Percentiles rank a stretch among this genome's conserved stretches.
phyloP scores from a whole-genome alignment of 2,797 vertebrate species.

The Knipowitschia caucasica region DNA sequence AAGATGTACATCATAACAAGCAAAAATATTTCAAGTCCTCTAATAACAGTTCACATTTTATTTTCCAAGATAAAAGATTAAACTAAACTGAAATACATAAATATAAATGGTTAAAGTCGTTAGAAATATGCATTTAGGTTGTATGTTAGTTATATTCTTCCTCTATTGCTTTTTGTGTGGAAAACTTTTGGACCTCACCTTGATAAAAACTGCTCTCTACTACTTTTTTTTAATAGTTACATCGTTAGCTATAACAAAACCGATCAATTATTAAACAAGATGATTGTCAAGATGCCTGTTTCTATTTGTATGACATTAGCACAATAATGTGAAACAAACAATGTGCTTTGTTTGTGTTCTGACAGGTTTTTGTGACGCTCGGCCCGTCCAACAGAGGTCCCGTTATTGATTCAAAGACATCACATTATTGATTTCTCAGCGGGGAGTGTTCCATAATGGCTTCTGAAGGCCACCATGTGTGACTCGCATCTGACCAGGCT shows the following conservation, averaged over 20 bases:
- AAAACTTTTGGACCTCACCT: too few species aligned
- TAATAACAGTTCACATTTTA: too few species aligned
- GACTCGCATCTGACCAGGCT: not conserved
- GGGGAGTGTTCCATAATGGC: constrained; percentile 9
- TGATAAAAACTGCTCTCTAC: too few species aligned
- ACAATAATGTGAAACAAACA: not conserved
- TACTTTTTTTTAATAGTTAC: not conserved
- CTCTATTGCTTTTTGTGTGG: too few species aligned
- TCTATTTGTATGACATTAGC: not conserved
- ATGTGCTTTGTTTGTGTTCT: constrained; percentile 7
- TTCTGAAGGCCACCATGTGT: constrained; percentile 28
- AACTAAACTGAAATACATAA: too few species aligned
- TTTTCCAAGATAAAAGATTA: too few species aligned
- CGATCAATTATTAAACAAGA: not conserved
- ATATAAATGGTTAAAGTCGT: too few species aligned
- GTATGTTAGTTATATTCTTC: too few species aligned
- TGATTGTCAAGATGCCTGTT: not conserved
- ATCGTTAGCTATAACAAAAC: not conserved
- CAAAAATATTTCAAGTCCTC: too few species aligned
- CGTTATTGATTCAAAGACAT: constrained; percentile 54
- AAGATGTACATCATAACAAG: too few species aligned
- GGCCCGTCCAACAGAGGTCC: constrained; percentile 12
- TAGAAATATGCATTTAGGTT: too few species aligned
- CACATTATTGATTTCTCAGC: constrained; percentile 48
- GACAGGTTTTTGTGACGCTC: constrained; percentile 5